Base-by-base conservation (phyloP, 2,888 invertebrate species). In the Choristoneura rosaceana region DNA sequence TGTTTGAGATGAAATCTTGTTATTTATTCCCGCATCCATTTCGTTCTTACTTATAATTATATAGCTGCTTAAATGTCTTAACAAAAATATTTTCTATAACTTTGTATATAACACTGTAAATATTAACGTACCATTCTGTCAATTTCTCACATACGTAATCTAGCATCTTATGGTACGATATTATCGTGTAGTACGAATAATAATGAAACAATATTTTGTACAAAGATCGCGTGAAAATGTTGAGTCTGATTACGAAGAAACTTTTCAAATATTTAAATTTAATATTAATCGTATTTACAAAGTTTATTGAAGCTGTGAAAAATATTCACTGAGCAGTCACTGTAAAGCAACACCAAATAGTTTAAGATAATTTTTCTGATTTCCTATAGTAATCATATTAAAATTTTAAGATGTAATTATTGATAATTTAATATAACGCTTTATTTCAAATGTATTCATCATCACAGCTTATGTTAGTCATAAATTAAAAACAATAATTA, bases 331-430 rank as follows among this genome's bases (percentile, higher is more conserved):
- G 80, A 75, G 75, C 80, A 80, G 82, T 87, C 88, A 92, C 91
- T 93, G 91, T 93, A 92, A 91, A 82, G 80, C 88, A 91, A 93
- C 91, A 93, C 92, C 93, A 93, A 92, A 88, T 93, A 92, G 89
- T 76, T 77, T 92, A 92, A 88, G 88, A 83, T 80, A 76, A 80
- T 76, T 74, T 74, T 82, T 82, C 82, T 83, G 82, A 81, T 82
- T 82, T 74, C 75, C 75, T 73, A 77, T 78, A 77, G 76, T 68
- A 61, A 62, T 71, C 65, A 69, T 75, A 76, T 73, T 71, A 14
- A 71, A 75, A 55, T 76, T 73, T 77, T 73, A 74, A 70, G 64
- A 71, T 67, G 66, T 60, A 67, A 70, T 52, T 62, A 70, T 66
- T 70, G 70, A 74, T 75, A 74, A 76, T 75, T 76, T 74, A 74